These are phyloP conservation scores for Acanthosepion esculentum DNA, from an alignment of 2,888 invertebrate genomes.

Conservation along the genomic window DNA sequence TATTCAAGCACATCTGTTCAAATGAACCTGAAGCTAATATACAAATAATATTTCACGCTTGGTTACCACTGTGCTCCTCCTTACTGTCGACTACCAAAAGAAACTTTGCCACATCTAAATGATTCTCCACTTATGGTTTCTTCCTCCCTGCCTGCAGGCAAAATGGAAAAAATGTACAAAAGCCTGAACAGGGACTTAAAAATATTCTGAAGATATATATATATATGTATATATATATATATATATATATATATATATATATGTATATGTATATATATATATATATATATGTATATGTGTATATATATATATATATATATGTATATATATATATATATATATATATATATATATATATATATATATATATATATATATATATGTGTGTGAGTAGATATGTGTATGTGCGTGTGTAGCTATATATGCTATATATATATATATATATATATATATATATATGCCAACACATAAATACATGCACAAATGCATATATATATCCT, in stretches of 20 bases:
- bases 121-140: not conserved
- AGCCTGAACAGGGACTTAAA: not conserved
- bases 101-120: slow-evolving; percentile 17
- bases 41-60: not conserved
- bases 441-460: not conserved
- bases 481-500: no score
- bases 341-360: not conserved
- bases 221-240: no score
- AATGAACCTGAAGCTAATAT: slow-evolving; percentile 33
- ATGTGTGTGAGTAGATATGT: not conserved
- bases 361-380: not conserved
- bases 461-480: no score
- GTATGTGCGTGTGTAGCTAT: not conserved
- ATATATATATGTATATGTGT: no score
- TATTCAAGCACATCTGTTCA: not conserved
- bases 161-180: not conserved
- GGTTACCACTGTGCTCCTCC: not conserved
- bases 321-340: no score
- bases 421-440: not conserved
- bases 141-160: not conserved
- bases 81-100: not conserved
- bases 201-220: no score
- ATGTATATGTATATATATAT: no score
- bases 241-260: no score
- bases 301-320: no score